A percentile compares a stretch with the other conserved stretches of the same genome.
Evolutionary conservation across 2,888 invertebrate genomes (phyloP).

Genomic region (Volucella inanis): DNA sequence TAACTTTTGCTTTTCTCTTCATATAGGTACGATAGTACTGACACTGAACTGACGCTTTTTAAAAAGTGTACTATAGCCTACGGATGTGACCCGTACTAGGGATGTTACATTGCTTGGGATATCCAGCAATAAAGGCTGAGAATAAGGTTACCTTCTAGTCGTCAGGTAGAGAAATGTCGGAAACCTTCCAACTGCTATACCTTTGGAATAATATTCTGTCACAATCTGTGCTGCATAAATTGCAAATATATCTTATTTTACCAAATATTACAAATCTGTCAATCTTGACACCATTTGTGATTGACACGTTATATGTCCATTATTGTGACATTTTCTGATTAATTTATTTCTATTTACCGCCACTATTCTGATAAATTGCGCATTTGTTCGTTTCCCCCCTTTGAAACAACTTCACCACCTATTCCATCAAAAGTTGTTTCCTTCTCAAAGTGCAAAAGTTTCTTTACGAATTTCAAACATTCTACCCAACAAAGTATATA

Average conservation of each 20-base stretch:
- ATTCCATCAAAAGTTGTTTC: neutral
- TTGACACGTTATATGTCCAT: conserved; percentile 44
- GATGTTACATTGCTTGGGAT: too few relatives aligned
- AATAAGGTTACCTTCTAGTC: too few relatives aligned
- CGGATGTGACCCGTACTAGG: too few relatives aligned
- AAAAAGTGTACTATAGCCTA: too few relatives aligned
- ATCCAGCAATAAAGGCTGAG: too few relatives aligned
- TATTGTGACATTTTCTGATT: conserved; percentile 6
- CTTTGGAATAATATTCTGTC: too few relatives aligned
- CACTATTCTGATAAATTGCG: neutral
- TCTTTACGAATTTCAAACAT: conserved; percentile 3
- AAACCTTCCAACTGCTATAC: too few relatives aligned
- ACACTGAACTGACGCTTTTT: too few relatives aligned
- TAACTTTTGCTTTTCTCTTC: too few relatives aligned
- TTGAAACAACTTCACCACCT: conserved; percentile 46
- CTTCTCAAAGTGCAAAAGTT: neutral
- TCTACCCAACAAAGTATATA: conserved; percentile 1
- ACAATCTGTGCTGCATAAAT: too few relatives aligned
- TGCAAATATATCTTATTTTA: conserved; percentile 83
- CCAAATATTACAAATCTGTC: conserved; percentile 87
- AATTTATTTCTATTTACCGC: conserved; percentile 55
- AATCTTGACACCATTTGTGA: conserved; percentile 81
- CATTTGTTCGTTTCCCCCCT: conserved; percentile 21
- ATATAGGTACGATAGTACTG: too few relatives aligned
- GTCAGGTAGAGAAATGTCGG: too few relatives aligned